Conservation (phyloP, 2,797 vertebrate species). For the Pseudotriccus pelzelni region DNA sequence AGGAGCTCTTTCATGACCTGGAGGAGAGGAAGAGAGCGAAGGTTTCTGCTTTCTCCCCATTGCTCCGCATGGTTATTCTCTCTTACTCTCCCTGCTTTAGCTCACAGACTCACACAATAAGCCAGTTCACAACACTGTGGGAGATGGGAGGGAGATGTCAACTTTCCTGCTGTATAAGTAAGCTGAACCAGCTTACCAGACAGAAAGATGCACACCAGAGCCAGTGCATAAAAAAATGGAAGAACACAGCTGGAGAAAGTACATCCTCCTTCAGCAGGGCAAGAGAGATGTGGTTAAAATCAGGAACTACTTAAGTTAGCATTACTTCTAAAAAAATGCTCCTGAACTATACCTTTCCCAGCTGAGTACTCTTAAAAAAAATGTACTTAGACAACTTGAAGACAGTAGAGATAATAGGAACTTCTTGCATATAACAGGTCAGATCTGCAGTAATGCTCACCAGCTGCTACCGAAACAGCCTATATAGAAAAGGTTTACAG, state of each 20-base stretch:
- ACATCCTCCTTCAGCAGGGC: neutral
- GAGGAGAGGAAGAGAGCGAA: neutral
- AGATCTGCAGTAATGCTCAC: neutral
- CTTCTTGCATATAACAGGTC: neutral
- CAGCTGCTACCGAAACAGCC: neutral
- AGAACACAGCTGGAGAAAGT: neutral
- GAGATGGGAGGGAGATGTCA: neutral
- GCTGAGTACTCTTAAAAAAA: neutral
- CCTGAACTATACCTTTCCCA: neutral
- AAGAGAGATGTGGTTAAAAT: neutral
- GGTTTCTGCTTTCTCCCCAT: neutral
- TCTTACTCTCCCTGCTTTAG: neutral
- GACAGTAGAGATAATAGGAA: neutral
- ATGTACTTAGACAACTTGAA: neutral
- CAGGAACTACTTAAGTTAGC: neutral
- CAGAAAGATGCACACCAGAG: neutral
- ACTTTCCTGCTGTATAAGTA: neutral
- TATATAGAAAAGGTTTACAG: neutral
- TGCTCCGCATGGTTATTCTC: neutral
- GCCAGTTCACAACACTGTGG: neutral
- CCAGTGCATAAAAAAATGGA: neutral
- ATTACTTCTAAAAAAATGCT: neutral
- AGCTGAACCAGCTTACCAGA: neutral
- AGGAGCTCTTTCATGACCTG: neutral
- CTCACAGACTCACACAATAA: neutral